Evolutionary conservation across 1,140 invertebrate species (phyloP), one percentile per base, ranked within the genome.

Genomic region (Drosophila subpulchrella): DNA sequence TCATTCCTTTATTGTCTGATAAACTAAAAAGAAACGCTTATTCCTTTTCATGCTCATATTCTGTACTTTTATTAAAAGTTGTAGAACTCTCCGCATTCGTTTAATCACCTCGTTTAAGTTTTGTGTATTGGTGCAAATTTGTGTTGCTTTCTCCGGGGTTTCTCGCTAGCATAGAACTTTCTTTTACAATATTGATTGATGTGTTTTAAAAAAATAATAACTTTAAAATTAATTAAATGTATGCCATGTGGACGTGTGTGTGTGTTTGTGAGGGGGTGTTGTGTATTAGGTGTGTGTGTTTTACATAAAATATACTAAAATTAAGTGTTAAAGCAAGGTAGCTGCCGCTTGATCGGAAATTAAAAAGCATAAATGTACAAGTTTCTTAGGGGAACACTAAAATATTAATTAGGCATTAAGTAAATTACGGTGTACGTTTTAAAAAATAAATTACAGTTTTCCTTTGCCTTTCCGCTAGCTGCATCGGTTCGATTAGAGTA

Each of bases 11-110:
- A 12, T 42, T 27, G 47, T 1, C 13, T 50, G 4, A 15, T 17
- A 5, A 50, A 34, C 6, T 24, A 6, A 7, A 17, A 38, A 42
- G 32, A 63, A 66, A 70, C 13, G 11, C 61, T 11, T 15, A 10
- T 8, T 47, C 7, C 0, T 24, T 5, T 48, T 48, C 51, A 71
- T 56, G 50, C 63, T 63, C 73, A 72, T 76, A 79, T 88, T 78
- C 67, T 71, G 60, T 54, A 90, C 83, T 88, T 85, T 82, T 85
- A 88, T 85, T 85, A 82, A 85, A 85, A 85, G 83, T 78, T 78
- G 71, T 71, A 56, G 75, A 67, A 79, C 72, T 68, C 56, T 74
- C 75, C 51, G 61, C 51, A 60, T 56, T 44, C 63, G 53, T 68
- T 75, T 42, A 70, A 78, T 62, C 74, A 84, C 53, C 74, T 44